A percentile compares a stretch with the other conserved stretches of the same genome.
phyloP scores from a whole-genome alignment of 2,113 vertebrate genomes.

The Rhinichthys klamathensis region DNA sequence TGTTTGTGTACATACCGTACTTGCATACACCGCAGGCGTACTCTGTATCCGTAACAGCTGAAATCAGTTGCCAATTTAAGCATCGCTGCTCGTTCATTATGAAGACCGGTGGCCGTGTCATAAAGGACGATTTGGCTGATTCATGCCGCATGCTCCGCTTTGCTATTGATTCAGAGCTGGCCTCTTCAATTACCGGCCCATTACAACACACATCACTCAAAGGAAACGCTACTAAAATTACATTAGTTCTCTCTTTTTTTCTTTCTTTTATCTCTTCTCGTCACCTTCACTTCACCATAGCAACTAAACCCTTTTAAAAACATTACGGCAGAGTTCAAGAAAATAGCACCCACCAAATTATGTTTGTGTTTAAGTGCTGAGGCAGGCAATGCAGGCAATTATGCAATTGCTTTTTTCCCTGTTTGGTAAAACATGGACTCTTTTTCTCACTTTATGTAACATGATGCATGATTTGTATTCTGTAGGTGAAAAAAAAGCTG shows the following conservation, averaged over 20 bases:
- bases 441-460: background rate
- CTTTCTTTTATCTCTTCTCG: conserved; percentile 7
- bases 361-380: conserved; percentile 44
- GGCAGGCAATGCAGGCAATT: conserved; percentile 12
- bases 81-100: conserved; percentile 21
- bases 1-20: background rate
- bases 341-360: conserved; percentile 23
- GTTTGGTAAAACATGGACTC: background rate
- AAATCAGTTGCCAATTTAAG: conserved; percentile 29
- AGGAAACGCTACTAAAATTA: conserved; percentile 38
- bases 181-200: conserved; percentile 37
- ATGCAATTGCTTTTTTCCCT: conserved; percentile 6
- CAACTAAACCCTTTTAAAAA: conserved; percentile 34
- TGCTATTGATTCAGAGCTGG: conserved; percentile 47
- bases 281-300: conserved; percentile 40
- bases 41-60: conserved; percentile 23
- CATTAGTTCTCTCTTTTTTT: conserved; percentile 26
- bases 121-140: conserved; percentile 42
- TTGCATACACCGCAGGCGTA: background rate
- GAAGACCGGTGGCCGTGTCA: conserved; percentile 28
- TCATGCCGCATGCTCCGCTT: conserved; percentile 26
- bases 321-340: conserved; percentile 2
- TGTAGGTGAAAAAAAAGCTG: background rate
- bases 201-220: conserved; percentile 42
- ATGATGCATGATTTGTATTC: background rate